Conservation (phyloP, 2,797 vertebrate genomes). For the Pogoniulus pusillus region DNA sequence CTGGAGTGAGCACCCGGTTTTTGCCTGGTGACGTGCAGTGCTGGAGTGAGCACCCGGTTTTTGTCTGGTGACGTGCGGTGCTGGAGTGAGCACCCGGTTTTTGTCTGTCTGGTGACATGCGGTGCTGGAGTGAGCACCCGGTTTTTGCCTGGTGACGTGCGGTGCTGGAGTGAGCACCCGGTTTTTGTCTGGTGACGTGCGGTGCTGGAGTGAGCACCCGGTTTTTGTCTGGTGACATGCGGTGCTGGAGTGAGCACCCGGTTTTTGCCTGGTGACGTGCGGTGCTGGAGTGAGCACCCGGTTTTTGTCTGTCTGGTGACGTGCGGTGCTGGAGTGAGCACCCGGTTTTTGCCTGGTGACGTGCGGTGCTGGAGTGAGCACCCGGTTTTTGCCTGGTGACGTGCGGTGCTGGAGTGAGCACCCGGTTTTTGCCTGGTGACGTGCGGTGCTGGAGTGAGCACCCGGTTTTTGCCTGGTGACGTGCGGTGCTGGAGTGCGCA, state of each 20-base stretch:
- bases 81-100: background rate
- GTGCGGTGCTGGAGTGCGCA: background rate
- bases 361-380: background rate
- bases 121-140: background rate
- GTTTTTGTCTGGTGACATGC: background rate
- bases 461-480: background rate
- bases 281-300: background rate
- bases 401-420: background rate
- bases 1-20: background rate
- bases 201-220: background rate
- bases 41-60: background rate
- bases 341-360: background rate
- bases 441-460: background rate
- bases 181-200: background rate
- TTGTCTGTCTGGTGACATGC: fast-evolving
- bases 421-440: background rate
- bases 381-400: background rate
- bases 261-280: background rate
- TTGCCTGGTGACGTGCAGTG: background rate
- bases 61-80: background rate
- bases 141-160: background rate
- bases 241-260: background rate
- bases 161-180: background rate
- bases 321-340: background rate
- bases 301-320: background rate